Evolutionary conservation across 2,113 vertebrate genomes (phyloP), one percentile per base, ranked within the genome.

Genomic region (Mus spicilegus): DNA sequence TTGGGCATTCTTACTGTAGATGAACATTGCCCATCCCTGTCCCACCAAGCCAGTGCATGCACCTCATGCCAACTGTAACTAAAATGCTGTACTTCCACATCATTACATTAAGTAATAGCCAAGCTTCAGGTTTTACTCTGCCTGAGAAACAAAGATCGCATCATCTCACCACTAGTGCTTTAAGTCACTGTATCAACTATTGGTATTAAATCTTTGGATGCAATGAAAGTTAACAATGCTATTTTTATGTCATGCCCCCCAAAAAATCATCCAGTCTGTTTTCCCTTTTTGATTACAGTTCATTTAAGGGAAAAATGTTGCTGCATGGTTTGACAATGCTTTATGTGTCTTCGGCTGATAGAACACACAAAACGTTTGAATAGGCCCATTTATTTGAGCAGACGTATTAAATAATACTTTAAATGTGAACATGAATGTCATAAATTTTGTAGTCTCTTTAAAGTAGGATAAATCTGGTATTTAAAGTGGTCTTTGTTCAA

Each of bases 391-490:
- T 98, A 98, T 98, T 98, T 98, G 96, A 98, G 96, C 96, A 98
- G 98, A 98, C 91, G 16, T 98, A 98, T 98, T 98, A 98, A 98
- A 98, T 98, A 99, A 98, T 98, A 98, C 97, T 98, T 98, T 98
- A 98, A 98, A 98, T 98, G 97, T 98, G 97, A 98, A 98, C 97
- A 98, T 98, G 96, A 87, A 20, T 98, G 97, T 98, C 97, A 98
- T 98, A 98, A 98, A 98, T 98, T 98, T 97, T 98, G 93, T 97
- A 97, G 95, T 98, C 97, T 98, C 97, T 98, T 98, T 98, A 98
- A 98, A 98, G 98, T 95, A 98, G 95, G 93, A 98, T 98, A 98
- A 98, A 98, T 98, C 97, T 97, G 90, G 97, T 98, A 98, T 98
- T 98, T 98, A 97, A 98, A 98, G 97, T 98, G 97, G 96, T 97